phyloP scores from a whole-genome alignment of 2,113 vertebrate species.

The Cyanistes caeruleus region DNA sequence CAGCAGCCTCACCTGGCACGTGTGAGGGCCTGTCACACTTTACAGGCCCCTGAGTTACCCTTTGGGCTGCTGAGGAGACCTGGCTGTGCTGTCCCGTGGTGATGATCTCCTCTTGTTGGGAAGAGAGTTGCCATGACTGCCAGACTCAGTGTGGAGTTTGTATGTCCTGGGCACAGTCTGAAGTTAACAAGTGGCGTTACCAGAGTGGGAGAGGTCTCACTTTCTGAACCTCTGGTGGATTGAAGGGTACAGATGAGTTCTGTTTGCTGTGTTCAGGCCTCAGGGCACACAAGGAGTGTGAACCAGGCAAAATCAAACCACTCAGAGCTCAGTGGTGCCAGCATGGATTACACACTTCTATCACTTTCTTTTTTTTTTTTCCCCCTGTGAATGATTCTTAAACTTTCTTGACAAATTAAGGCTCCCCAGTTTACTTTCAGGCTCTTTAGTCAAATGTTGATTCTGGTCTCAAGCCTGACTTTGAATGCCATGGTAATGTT shows the following conservation, averaged over 20 bases:
- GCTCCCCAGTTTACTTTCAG: not conserved
- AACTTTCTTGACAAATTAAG: not conserved
- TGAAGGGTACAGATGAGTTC: not conserved
- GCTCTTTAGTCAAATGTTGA: not conserved
- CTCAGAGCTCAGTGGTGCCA: not conserved
- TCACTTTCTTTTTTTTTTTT: accelerated
- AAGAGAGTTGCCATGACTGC: not conserved
- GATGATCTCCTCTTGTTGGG: not conserved
- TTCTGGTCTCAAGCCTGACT: not conserved
- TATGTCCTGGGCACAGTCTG: too few species aligned
- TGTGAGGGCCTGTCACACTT: not conserved
- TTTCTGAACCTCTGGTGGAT: not conserved
- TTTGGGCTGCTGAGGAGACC: not conserved
- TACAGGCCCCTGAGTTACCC: accelerated
- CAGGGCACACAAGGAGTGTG: not conserved
- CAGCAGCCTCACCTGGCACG: accelerated
- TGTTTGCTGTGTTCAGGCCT: not conserved
- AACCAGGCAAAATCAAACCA: not conserved
- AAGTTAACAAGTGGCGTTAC: accelerated
- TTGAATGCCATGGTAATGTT: not conserved
- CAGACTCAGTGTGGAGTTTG: not conserved
- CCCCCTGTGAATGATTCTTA: not conserved
- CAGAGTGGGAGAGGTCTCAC: not conserved
- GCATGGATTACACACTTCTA: accelerated
- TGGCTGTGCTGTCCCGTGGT: not conserved